Conservation (phyloP, 2,888 invertebrate genomes). For the Anthophora plumipes region DNA sequence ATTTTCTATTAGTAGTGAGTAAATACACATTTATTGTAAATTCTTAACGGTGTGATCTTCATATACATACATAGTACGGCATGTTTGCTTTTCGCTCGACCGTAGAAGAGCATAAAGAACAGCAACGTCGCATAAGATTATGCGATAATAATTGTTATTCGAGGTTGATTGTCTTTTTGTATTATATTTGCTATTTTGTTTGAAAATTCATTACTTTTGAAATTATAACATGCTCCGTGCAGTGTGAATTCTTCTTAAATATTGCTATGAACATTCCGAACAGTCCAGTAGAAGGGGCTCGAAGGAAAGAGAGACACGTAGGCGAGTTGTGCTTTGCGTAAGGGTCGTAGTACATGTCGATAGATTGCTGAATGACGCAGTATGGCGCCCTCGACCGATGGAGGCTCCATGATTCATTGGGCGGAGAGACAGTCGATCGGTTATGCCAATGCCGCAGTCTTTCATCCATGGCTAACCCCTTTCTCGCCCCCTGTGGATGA, state of each 20-base stretch:
- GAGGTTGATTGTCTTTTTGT: too few species aligned
- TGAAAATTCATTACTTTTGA: too few species aligned
- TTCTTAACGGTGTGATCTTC: too few species aligned
- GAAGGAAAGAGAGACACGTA: slow-evolving; percentile 4
- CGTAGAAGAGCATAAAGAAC: too few species aligned
- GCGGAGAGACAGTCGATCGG: slow-evolving; percentile 73
- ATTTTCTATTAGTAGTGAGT: too few species aligned
- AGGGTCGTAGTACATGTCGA: slow-evolving; percentile 45
- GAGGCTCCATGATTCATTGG: slow-evolving; percentile 76
- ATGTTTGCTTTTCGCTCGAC: too few species aligned
- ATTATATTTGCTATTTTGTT: too few species aligned
- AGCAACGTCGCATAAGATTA: too few species aligned
- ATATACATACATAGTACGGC: too few species aligned
- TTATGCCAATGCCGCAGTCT: slow-evolving; percentile 73
- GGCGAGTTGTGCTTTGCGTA: slow-evolving; percentile 5
- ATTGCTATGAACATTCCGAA: not conserved
- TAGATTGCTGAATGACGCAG: slow-evolving; percentile 63
- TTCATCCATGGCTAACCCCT: slow-evolving; percentile 65
- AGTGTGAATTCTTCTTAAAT: not conserved
- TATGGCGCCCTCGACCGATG: slow-evolving; percentile 60
- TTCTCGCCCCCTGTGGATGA: slow-evolving; percentile 36
- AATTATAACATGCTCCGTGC: too few species aligned
- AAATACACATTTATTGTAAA: too few species aligned
- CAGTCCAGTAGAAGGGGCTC: not conserved
- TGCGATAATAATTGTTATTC: too few species aligned